Evolutionary conservation across 1,140 invertebrate genomes (phyloP).

Genomic region (Dendroctonus valens): DNA sequence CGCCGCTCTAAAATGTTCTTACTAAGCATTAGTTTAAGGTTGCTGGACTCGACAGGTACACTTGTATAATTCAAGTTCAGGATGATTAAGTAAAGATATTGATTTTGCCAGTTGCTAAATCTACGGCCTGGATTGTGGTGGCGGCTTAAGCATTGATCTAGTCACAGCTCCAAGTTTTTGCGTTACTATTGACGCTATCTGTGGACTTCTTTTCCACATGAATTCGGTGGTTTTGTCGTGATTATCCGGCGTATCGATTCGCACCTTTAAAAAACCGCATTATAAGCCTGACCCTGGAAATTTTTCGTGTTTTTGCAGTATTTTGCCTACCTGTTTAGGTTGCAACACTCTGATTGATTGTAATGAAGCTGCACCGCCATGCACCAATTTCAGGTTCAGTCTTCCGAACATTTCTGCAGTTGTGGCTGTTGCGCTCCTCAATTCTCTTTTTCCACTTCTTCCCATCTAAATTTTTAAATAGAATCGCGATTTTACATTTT

Average conservation of each 20-base stretch:
- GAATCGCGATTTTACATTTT: not conserved
- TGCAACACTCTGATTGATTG: constrained; percentile 80
- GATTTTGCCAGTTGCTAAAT: not conserved
- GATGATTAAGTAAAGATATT: too few species aligned
- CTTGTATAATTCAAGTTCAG: too few species aligned
- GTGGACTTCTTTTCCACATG: constrained; percentile 75
- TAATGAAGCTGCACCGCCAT: constrained; percentile 72
- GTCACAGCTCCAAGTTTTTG: constrained; percentile 74
- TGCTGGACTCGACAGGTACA: too few species aligned
- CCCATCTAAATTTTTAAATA: constrained; percentile 58
- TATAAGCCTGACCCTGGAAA: not conserved
- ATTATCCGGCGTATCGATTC: constrained; percentile 75
- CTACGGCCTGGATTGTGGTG: constrained; percentile 20
- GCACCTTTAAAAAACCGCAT: constrained; percentile 57
- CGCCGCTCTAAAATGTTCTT: too few species aligned
- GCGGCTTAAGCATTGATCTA: constrained; percentile 68
- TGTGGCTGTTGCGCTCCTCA: constrained; percentile 79
- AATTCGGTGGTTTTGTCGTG: constrained; percentile 79
- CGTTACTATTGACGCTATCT: constrained; percentile 78
- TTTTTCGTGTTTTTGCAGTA: not conserved
- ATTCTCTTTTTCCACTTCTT: constrained; percentile 70
- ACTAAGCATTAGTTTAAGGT: too few species aligned
- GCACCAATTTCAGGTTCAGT: constrained; percentile 71
- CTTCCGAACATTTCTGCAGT: constrained; percentile 81
- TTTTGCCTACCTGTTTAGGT: constrained; percentile 71